A percentile compares a stretch with the other conserved stretches of the same genome.
Evolutionary conservation across 2,888 invertebrate genomes (phyloP).

Genomic region (Dyspetes luteomarginatus): DNA sequence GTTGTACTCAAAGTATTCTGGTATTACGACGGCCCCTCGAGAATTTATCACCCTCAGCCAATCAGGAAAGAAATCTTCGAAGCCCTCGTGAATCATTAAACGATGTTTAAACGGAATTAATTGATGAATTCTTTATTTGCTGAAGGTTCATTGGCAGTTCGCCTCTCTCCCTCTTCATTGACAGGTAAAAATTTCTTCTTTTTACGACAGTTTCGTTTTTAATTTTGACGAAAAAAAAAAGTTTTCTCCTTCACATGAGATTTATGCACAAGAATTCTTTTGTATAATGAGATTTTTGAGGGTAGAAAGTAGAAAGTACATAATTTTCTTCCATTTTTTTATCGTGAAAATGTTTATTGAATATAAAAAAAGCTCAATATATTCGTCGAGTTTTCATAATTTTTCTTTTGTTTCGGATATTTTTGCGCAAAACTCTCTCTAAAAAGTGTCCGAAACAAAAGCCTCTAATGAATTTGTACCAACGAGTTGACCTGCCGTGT

Average conservation of each 20-base stretch:
- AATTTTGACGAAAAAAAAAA: conserved; percentile 18
- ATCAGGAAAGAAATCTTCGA: conserved; percentile 65
- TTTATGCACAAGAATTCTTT: conserved; percentile 8
- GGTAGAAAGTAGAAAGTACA: background rate
- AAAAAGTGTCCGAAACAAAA: too few species aligned
- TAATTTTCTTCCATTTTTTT: background rate
- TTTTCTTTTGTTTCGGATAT: too few species aligned
- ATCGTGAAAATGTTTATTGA: too few species aligned
- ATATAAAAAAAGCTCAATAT: too few species aligned
- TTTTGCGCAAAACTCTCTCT: too few species aligned
- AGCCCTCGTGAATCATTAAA: conserved; percentile 61
- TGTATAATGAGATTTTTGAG: background rate
- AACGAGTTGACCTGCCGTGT: too few species aligned
- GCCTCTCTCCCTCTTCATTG: conserved; percentile 35
- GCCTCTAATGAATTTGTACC: too few species aligned
- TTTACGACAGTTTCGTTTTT: conserved; percentile 39
- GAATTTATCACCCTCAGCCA: conserved; percentile 63
- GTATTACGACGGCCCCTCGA: conserved; percentile 52
- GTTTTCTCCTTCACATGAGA: background rate
- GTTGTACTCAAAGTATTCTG: conserved; percentile 40
- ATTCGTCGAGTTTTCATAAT: too few species aligned
- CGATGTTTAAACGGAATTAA: conserved; percentile 65
- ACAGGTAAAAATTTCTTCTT: conserved; percentile 39
- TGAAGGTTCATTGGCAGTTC: conserved; percentile 46
- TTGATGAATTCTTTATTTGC: conserved; percentile 65